Base-by-base conservation (phyloP, 2,797 vertebrate genomes). In the Tapirus indicus region DNA sequence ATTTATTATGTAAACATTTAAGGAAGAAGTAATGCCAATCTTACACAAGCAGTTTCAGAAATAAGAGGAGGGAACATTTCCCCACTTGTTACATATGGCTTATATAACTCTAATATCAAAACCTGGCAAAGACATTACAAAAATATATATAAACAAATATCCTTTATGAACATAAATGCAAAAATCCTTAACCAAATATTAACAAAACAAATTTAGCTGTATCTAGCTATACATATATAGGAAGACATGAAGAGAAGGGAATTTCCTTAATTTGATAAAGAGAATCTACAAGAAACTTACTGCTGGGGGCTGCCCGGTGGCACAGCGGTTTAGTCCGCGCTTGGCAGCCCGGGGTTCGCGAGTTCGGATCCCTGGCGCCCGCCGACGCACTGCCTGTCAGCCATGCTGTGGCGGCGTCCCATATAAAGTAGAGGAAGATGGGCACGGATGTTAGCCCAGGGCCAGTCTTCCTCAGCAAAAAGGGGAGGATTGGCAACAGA, bases 101-200 rank as follows among this genome's bases (percentile, higher is more conserved):
- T 66, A 47, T 72, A 58, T 29, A 94, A 88, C 27, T 35, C 44
- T 88, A 35, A 47, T 68, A 91, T 47, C 64, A 91, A 80, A 95
- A 79, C 44, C 29, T 91, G 3, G 91, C 16, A 82, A 83, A 78
- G 32, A 58, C 6, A 49, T 49, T 49, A 62, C 4, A 64, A 82
- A 78, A 68, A 68, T 38, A 38, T 38, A 49, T 35, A 83, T 2
- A 62, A 41, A 60, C 25, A 82, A 88, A 90, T 23, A 96, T 47
- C 32, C n/a, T 60, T 94, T 16, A 79, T 58, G 17, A 91, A 58
- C 78, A 60, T 83, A 95, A 54, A 77, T 79, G 38, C 35, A 91
- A 91, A 95, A 97, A 83, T 69, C 10, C 35, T 94, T 69, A 91
- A 49, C 47, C 49, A 94, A 79, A 80, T 82, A 69, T 35, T 86